Evolutionary conservation across 1,140 invertebrate species (phyloP), one percentile per base, ranked within the genome.

Genomic region (Drusus annulatus): DNA sequence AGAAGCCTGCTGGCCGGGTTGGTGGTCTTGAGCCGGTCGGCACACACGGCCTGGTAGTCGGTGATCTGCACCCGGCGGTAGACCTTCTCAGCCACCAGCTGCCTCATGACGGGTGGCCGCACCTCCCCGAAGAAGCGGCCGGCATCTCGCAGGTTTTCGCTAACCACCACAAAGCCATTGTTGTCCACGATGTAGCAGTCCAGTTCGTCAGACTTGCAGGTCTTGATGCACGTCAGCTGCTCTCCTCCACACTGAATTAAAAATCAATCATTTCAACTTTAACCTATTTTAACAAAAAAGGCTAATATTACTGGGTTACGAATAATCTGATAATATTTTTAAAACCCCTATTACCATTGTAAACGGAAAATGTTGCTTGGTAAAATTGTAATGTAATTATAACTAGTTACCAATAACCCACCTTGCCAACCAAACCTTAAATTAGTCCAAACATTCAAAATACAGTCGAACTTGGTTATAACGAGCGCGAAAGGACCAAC

Each of bases 41-140:
- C 95, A 86, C 96, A 98, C 1, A 97, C 94, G 0, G 94, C 96
- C 89, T 98, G 97, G 87, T 98, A 98, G 87, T 98, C 97, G 80
- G 94, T 95, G 56, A 98, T 92, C 51, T 91, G 91, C 4, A 97
- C 93, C 80, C 91, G 91, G 81, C 93, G 93, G 86, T 93, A 98
- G 21, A 98, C 93, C 19, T 93, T 92, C 45, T 95, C 93, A 65
- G 94, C 91, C 0, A 98, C 92, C 68, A 98, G 87, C 62, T 91
- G 92, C 63, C 91, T 88, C 94, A 98, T 96, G 3, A 98, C 92
- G 21, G 94, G 93, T 28, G 95, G 92, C 69, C 93, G 87, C 54
- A 98, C 91, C 86, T 96, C 94, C 0, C 97, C 97, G 84, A 98
- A 97, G 87, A 98, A 98, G 81, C 91, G 91, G n/a, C 96, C 96